These are phyloP conservation scores for Pangasianodon hypophthalmus DNA, from an alignment of 2,113 vertebrate genomes.

Conservation along the genomic window DNA sequence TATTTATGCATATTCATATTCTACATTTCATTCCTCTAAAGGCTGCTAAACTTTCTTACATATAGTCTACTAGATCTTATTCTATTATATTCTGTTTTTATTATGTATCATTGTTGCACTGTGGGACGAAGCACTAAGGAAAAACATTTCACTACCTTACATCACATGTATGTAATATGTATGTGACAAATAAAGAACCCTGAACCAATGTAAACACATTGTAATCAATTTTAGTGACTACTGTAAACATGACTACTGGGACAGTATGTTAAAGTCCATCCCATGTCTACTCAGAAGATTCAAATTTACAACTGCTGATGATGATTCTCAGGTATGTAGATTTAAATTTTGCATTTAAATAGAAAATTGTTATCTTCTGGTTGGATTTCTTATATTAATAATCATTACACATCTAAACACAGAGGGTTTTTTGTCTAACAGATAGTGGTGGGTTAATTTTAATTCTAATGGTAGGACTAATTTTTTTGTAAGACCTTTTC, in stretches of 20 bases:
- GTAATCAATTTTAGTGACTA: conserved; percentile 10
- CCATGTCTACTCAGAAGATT: background rate
- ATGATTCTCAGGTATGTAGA: background rate
- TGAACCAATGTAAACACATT: background rate
- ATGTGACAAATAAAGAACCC: too few relatives aligned
- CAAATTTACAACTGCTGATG: background rate
- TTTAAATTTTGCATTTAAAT: background rate
- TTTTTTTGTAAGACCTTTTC: background rate
- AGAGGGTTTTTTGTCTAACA: background rate
- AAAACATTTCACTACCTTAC: too few relatives aligned
- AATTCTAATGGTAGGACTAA: background rate
- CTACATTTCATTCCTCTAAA: too few relatives aligned
- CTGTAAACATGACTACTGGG: background rate
- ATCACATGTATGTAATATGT: too few relatives aligned
- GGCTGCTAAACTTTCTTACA: too few relatives aligned
- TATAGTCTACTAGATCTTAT: too few relatives aligned
- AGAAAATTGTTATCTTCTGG: background rate
- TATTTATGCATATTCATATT: too few relatives aligned
- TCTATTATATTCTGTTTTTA: too few relatives aligned
- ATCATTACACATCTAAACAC: background rate
- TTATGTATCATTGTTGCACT: too few relatives aligned
- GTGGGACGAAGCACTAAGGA: too few relatives aligned
- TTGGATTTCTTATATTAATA: background rate
- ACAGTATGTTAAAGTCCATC: background rate
- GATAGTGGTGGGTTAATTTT: background rate